A percentile compares a stretch with the other conserved stretches of the same genome.
Evolutionary conservation across 2,113 vertebrate genomes (phyloP).

Genomic region (Pongo pygmaeus): DNA sequence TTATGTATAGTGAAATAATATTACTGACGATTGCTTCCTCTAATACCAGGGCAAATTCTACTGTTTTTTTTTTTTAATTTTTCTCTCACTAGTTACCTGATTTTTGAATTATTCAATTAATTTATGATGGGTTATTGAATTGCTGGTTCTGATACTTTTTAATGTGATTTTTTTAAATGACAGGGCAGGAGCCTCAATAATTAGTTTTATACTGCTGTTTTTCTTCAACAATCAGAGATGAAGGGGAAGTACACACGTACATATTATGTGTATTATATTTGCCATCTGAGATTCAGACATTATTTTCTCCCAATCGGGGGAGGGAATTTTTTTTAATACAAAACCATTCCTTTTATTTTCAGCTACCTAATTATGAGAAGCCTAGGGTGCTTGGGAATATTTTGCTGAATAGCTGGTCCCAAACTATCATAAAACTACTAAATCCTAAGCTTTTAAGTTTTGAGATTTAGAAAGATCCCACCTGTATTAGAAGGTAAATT

Average conservation of each 20-base stretch:
- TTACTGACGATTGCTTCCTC: neutral
- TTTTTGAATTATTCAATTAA: constrained; percentile 1
- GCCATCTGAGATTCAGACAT: neutral
- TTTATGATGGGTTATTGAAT: neutral
- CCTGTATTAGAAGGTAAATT: neutral
- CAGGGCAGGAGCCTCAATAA: neutral
- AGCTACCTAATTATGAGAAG: neutral
- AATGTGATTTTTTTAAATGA: neutral
- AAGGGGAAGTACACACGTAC: neutral
- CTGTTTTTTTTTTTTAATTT: neutral
- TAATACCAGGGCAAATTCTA: neutral
- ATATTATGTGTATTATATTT: neutral
- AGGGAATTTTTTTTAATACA: neutral
- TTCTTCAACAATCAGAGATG: neutral
- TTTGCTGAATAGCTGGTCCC: neutral
- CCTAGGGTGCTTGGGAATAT: neutral
- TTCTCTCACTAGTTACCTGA: neutral
- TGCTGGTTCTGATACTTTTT: neutral
- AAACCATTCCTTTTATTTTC: neutral
- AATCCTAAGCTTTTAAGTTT: neutral
- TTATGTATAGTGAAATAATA: neutral
- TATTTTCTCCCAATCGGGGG: fast-evolving
- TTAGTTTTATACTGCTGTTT: neutral
- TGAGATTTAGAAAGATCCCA: neutral
- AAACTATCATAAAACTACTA: neutral